Evolutionary conservation across 2,888 invertebrate genomes (phyloP).

Genomic region (Germaria angustata): DNA sequence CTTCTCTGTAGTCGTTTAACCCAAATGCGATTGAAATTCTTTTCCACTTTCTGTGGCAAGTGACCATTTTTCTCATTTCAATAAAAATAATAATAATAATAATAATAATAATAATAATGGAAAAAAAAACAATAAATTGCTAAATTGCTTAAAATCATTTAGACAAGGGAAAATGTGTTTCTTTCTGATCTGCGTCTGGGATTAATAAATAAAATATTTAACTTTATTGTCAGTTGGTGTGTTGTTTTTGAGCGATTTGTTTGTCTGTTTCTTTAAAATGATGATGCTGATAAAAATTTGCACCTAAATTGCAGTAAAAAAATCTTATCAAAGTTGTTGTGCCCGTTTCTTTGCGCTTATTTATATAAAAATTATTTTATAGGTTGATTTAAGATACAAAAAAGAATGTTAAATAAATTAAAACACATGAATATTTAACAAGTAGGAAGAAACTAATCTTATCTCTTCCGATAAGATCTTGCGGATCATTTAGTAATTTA

Average conservation of each 20-base stretch:
- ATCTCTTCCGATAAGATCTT: not conserved
- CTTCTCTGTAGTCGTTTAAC: conserved; percentile 20
- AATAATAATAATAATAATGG: no score
- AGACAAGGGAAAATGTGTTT: not conserved
- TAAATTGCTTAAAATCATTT: conserved; percentile 37
- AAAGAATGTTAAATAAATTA: conserved; percentile 22
- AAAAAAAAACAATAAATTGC: conserved; percentile 34
- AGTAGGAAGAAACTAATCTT: not conserved
- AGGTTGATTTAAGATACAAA: conserved; percentile 27
- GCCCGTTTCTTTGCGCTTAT: not conserved
- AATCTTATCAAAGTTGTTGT: conserved; percentile 36
- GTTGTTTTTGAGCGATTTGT: not conserved
- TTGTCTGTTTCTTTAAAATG: conserved; percentile 32
- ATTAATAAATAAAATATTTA: not conserved
- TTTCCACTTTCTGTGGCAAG: conserved; percentile 11
- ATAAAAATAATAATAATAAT: not conserved
- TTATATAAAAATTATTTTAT: conserved; percentile 32
- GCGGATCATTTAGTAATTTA: not conserved
- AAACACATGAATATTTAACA: conserved; percentile 1
- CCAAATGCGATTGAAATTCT: conserved; percentile 49
- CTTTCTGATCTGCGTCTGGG: conserved; percentile 1
- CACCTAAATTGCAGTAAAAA: conserved; percentile 42
- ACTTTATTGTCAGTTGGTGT: conserved; percentile 23
- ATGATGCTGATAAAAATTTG: conserved; percentile 48
- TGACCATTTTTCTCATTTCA: conserved; percentile 28